Conservation (phyloP, 2,888 invertebrate genomes). For the Liposcelis brunnea region DNA sequence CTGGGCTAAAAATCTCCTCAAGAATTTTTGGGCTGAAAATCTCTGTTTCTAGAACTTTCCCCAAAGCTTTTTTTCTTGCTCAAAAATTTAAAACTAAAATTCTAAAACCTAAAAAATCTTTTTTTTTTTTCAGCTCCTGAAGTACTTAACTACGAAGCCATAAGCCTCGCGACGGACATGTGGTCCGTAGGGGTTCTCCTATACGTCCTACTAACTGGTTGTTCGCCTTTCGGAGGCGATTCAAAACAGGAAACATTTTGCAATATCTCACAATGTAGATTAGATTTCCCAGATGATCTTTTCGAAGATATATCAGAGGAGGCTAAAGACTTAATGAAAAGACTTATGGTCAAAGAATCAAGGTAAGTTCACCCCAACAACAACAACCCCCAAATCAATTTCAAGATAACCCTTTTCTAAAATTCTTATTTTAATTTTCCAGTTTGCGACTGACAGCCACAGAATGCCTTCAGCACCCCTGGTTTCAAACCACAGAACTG, state of each 20-base stretch:
- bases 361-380: conserved; percentile 42
- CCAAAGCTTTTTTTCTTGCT: too few species aligned
- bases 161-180: conserved; percentile 85
- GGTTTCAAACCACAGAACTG: conserved; percentile 37
- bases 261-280: conserved; percentile 85
- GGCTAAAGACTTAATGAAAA: conserved; percentile 81
- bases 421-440: conserved; percentile 23
- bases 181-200: conserved; percentile 93
- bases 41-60: too few species aligned
- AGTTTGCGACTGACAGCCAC: conserved; percentile 78
- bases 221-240: conserved; percentile 90
- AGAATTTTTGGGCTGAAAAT: too few species aligned
- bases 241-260: conserved; percentile 94
- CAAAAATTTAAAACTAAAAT: too few species aligned
- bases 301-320: conserved; percentile 73
- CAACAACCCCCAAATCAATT: neutral
- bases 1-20: too few species aligned
- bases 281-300: conserved; percentile 85
- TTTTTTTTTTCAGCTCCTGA: conserved; percentile 54
- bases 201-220: conserved; percentile 86
- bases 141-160: conserved; percentile 87
- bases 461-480: conserved; percentile 78
- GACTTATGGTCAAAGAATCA: conserved; percentile 80
- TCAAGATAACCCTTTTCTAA: neutral
- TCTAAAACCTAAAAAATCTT: too few species aligned